phyloP scores from a whole-genome alignment of 2,113 vertebrate genomes.

The Sakesphorus luctuosus region DNA sequence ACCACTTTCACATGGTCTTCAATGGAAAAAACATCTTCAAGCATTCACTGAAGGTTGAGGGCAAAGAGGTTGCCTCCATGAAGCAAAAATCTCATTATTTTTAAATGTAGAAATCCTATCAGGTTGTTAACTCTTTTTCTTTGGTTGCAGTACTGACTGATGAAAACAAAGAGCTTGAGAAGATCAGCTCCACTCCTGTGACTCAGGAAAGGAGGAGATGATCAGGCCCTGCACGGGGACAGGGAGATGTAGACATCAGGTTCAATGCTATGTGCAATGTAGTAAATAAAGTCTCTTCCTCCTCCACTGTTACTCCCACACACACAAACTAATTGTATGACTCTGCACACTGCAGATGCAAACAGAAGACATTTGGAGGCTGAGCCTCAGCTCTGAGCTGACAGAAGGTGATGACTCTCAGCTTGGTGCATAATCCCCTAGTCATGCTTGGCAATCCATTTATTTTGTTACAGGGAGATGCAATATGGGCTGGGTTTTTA shows the following conservation, averaged over 20 bases:
- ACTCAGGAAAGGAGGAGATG: not conserved
- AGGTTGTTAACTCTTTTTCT: not conserved
- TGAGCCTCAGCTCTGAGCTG: not conserved
- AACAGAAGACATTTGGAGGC: not conserved
- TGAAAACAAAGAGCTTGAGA: constrained; percentile 11
- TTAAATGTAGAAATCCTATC: not conserved
- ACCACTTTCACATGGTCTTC: not conserved
- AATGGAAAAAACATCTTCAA: constrained; percentile 3
- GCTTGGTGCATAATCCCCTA: not conserved
- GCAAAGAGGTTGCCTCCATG: not conserved
- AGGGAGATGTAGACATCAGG: not conserved
- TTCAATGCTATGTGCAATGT: not conserved
- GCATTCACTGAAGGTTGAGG: not conserved
- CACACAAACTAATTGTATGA: not conserved
- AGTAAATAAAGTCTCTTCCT: not conserved
- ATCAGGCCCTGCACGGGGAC: not conserved
- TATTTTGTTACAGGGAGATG: not conserved
- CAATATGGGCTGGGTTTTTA: not conserved
- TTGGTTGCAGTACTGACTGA: not conserved
- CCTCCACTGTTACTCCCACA: not conserved
- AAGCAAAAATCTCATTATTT: not conserved
- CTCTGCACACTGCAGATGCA: not conserved
- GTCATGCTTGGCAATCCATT: accelerated
- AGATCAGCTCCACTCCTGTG: not conserved
- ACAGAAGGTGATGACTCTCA: no score